These are phyloP conservation scores for Beroe forskalii DNA, from an alignment of 37 sponge, comb jelly and placozoan genomes.

Conservation along the genomic window DNA sequence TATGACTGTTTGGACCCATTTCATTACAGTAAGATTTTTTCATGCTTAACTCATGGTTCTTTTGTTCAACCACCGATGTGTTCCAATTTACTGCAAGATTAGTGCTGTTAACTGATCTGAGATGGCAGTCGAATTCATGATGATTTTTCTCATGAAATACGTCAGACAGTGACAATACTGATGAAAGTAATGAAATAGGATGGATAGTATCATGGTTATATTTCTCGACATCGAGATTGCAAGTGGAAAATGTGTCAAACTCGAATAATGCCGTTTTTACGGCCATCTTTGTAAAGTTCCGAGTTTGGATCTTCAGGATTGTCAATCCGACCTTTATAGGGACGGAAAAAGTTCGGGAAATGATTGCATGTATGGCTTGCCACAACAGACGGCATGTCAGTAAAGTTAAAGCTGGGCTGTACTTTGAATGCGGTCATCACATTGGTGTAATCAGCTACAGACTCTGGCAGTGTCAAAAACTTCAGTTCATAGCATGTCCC, in stretches of 20 bases:
- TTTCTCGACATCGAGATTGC: neutral
- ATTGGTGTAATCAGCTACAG: neutral
- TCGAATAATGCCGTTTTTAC: neutral
- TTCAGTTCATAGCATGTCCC: neutral
- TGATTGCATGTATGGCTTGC: neutral
- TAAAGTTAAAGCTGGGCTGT: neutral
- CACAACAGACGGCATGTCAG: neutral
- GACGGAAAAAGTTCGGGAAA: neutral
- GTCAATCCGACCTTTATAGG: neutral
- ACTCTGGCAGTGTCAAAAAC: neutral
- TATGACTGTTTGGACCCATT: neutral
- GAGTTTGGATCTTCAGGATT: neutral
- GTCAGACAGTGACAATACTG: neutral
- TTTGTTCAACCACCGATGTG: neutral
- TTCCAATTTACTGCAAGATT: neutral
- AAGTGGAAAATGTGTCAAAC: neutral
- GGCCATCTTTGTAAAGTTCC: neutral
- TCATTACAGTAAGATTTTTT: neutral
- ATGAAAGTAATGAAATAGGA: neutral
- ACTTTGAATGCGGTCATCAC: neutral
- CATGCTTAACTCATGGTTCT: neutral
- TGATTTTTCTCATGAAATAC: neutral
- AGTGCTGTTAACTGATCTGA: neutral
- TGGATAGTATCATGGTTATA: neutral
- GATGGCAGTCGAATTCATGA: neutral